Evolutionary conservation across 53 echinoderm and acorn worm genomes (phyloP), one percentile per base, ranked within the genome.

Genomic region (Luidia sarsii): DNA sequence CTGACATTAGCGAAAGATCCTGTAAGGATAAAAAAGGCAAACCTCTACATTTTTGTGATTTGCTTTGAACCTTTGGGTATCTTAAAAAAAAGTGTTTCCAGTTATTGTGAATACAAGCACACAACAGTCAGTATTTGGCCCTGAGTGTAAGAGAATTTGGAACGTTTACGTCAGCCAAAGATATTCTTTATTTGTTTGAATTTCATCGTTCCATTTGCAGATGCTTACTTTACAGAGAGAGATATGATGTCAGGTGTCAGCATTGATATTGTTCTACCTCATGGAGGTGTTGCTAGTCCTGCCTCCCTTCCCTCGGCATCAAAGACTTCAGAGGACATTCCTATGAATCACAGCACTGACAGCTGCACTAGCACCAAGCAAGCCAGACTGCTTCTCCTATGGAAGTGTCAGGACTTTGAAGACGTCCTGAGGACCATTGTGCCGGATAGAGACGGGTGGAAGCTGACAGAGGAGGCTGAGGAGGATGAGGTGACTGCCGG

Each of bases 401-500:
- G 92, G 92, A 67, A 64, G 57, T 92, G 92, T 39, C 63, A 84
- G 45, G 86, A 81, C 0, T 70, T 92, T 39, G 75, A 85, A 11
- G 32, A 77, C 13, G 69, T 74, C 48, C 67, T 92, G 9, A 33
- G 41, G 31, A 52, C 46, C n/a, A 29, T 85, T 25, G 27, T 92
- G 21, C 89, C 92, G 0, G 33, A 60, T 20, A 61, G 43, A 6
- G 92, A 89, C 3, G 85, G 82, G 1, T 92, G 92, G 92, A 39
- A 82, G 64, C 56, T 85, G 21, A 20, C 73, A 11, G 92, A 86
- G 25, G 57, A 85, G 22, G 64, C 28, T 1, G 81, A 82, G 23
- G 64, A 68, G n/a, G 27, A n/a, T 31, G 74, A 65, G 59, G 49
- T 23, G 14, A 23, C 1, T 2, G 23, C 9, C 38, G 32, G 67